phyloP scores from a whole-genome alignment of 1,140 invertebrate genomes.

The Ostrea edulis region DNA sequence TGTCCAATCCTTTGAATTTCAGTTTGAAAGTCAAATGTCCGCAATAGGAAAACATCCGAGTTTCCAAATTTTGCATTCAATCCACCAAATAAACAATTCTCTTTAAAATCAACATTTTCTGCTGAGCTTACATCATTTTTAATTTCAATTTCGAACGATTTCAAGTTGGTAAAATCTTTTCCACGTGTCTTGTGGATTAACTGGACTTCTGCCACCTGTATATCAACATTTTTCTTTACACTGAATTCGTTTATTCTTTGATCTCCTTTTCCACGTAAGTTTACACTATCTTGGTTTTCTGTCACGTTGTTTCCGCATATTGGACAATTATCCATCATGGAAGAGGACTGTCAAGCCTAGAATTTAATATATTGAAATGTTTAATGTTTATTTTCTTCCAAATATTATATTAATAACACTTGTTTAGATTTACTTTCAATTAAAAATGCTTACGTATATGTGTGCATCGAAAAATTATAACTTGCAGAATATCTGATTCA shows the following conservation, averaged over 20 bases:
- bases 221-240: no score
- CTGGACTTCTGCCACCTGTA: no score
- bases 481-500: background rate
- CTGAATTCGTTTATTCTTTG: no score
- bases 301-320: no score
- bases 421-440: background rate
- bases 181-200: no score
- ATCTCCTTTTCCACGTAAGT: background rate
- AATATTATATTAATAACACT: background rate
- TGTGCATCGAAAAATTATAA: background rate
- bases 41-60: background rate
- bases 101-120: background rate
- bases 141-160: background rate
- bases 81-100: background rate
- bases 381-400: background rate
- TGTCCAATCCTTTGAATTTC: background rate
- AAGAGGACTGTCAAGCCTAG: no score
- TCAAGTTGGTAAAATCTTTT: no score
- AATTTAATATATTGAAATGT: background rate
- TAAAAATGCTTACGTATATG: background rate
- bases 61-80: background rate
- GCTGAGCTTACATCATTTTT: background rate
- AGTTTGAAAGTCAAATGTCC: background rate
- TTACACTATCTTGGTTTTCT: background rate
- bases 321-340: no score